A percentile compares a stretch with the other conserved stretches of the same genome.
Conservation (phyloP, 1,140 invertebrate genomes). For the Adelges cooleyi region DNA sequence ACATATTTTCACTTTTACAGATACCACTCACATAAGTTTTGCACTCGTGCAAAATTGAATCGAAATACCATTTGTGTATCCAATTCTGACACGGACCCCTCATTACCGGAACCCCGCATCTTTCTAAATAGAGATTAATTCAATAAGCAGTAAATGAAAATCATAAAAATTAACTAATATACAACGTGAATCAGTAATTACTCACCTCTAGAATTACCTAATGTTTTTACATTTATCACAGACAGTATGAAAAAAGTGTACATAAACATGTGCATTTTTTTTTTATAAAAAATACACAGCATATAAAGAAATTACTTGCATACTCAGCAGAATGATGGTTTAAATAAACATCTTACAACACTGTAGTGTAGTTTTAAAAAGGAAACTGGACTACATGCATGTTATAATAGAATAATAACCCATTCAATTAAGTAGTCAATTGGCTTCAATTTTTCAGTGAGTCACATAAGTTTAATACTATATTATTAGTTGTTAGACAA, state of each 20-base stretch:
- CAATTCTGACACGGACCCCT: conserved; percentile 47
- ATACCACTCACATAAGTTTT: conserved; percentile 62
- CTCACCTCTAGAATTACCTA: conserved; percentile 6
- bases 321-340: not conserved
- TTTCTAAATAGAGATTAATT: not conserved
- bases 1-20: conserved; percentile 68
- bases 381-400: conserved; percentile 2
- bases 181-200: not conserved
- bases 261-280: conserved; percentile 6
- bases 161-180: not conserved
- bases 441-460: conserved; percentile 19
- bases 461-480: conserved; percentile 1
- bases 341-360: conserved; percentile 2
- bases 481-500: not conserved
- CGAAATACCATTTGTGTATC: conserved; percentile 60
- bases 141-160: not conserved
- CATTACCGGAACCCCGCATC: conserved; percentile 21
- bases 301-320: not conserved
- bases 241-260: not conserved
- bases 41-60: conserved; percentile 52
- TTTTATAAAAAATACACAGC: not conserved
- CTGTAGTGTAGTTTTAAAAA: conserved; percentile 9
- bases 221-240: not conserved
- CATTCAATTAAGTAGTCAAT: conserved; percentile 22
- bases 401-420: conserved; percentile 22